Percentiles rank a stretch among this genome's conserved stretches.
Conservation (phyloP, 2,888 invertebrate genomes). For the Mesorhabditis belari region DNA sequence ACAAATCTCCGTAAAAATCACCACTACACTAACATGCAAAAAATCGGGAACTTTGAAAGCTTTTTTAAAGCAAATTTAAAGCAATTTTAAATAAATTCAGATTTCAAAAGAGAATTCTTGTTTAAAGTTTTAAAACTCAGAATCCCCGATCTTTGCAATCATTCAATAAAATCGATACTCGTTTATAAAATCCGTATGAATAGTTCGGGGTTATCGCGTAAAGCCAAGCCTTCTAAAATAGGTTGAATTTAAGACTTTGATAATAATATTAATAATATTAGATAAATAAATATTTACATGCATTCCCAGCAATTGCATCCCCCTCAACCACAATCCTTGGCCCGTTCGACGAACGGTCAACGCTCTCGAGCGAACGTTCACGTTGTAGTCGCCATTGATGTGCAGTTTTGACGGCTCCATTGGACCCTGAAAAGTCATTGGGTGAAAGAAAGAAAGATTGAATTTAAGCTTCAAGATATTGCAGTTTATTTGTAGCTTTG, state of each 20-base stretch:
- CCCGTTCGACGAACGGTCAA: slow-evolving; percentile 26
- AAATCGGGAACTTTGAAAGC: too few species aligned
- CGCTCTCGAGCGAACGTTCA: slow-evolving; percentile 23
- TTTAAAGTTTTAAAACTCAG: too few species aligned
- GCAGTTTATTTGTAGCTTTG: slow-evolving; percentile 18
- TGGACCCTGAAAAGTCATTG: not conserved
- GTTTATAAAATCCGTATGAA: too few species aligned
- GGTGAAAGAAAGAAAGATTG: not conserved
- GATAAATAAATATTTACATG: slow-evolving; percentile 29
- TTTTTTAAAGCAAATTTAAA: too few species aligned
- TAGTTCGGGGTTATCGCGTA: not conserved
- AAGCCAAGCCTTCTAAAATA: not conserved
- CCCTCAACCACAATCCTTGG: slow-evolving; percentile 43
- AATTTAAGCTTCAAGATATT: not conserved
- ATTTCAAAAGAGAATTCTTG: too few species aligned
- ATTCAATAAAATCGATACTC: too few species aligned
- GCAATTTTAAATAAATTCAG: too few species aligned
- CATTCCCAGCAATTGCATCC: slow-evolving; percentile 44
- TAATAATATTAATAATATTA: not conserved
- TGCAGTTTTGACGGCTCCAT: slow-evolving; percentile 19
- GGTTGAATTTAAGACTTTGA: not conserved
- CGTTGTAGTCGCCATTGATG: slow-evolving; percentile 35
- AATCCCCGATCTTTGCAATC: too few species aligned
- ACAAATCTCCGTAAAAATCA: too few species aligned
- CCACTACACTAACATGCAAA: too few species aligned